These are phyloP conservation scores for Diarsia mendica DNA, from an alignment of 2,888 invertebrate species.

Conservation along the genomic window DNA sequence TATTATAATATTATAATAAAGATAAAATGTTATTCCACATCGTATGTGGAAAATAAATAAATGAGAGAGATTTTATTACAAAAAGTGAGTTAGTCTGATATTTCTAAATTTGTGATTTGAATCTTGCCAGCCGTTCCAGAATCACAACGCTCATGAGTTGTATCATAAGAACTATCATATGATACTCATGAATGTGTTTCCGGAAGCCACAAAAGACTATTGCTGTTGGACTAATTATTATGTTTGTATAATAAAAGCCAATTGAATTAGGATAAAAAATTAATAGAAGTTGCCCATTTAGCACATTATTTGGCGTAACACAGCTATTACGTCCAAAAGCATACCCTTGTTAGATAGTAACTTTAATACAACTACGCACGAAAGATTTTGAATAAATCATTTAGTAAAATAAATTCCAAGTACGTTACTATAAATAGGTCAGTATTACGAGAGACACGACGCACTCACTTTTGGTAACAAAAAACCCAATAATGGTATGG, in stretches of 20 bases:
- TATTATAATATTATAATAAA: too few relatives aligned
- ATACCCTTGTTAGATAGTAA: not conserved
- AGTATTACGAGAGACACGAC: not conserved
- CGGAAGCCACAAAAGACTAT: slow-evolving; percentile 2
- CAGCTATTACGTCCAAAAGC: not conserved
- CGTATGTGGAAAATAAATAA: not conserved
- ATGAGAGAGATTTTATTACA: not conserved
- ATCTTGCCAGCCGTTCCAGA: not conserved
- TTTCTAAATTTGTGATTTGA: not conserved
- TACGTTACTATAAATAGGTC: not conserved
- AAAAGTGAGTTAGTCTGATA: slow-evolving; percentile 16
- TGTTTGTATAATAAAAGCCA: slow-evolving; percentile 39
- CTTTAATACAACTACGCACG: not conserved
- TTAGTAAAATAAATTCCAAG: slow-evolving; percentile 1
- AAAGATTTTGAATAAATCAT: not conserved
- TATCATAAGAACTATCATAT: slow-evolving; percentile 36
- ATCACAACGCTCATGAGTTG: slow-evolving; percentile 23
- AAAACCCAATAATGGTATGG: not conserved
- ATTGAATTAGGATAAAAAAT: slow-evolving; percentile 4
- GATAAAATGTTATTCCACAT: slow-evolving; percentile 13
- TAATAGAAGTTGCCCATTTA: not conserved
- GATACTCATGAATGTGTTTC: slow-evolving; percentile 27
- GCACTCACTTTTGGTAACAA: slow-evolving; percentile 18
- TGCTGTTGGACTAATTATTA: slow-evolving; percentile 35
- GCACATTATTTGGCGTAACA: not conserved